Evolutionary conservation across 2,888 invertebrate species (phyloP), one percentile per base, ranked within the genome.

Genomic region (Pecten maximus): DNA sequence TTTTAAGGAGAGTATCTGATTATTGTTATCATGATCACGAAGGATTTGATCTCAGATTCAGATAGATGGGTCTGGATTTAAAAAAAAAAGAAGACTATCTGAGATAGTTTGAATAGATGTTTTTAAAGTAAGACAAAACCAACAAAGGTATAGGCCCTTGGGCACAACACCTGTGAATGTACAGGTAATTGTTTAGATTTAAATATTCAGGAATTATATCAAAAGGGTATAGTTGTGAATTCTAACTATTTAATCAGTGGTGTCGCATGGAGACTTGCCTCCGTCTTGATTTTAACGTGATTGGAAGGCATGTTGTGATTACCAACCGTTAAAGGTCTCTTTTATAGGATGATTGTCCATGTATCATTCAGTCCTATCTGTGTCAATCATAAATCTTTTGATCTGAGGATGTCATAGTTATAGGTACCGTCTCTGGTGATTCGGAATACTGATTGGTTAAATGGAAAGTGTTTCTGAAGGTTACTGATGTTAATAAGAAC

Each of bases 221-320:
- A 60, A 60, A 60, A 60, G 60, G n/a, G n/a, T n/a, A n/a, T n/a
- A 23, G 23, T 60, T 23, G 60, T 60, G 60, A 60, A 60, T 60
- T 60, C 60, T 60, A 60, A 60, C n/a, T 60, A 60, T 60, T 60
- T 60, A 60, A 60, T 60, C n/a, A 60, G 23, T n/a, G n/a, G 2
- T 16, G 4, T 60, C 6, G 19, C 60, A n/a, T 60, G 23, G 60
- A 2, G 48, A 23, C 60, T 60, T 23, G 60, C 60, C 19, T n/a
- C n/a, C 60, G 23, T 60, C n/a, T 60, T 60, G 60, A 60, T 23
- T 23, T 60, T 6, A n/a, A 60, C 23, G 12, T 44, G 44, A 44
- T 44, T 10, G 44, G 44, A 44, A 10, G 44, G 12, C 44, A 60
- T 60, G 60, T 60, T 23, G 23, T 60, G 23, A 60, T 60, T 60